Base-by-base conservation (phyloP, 2,797 vertebrate genomes). In the Sandelia bainsii region DNA sequence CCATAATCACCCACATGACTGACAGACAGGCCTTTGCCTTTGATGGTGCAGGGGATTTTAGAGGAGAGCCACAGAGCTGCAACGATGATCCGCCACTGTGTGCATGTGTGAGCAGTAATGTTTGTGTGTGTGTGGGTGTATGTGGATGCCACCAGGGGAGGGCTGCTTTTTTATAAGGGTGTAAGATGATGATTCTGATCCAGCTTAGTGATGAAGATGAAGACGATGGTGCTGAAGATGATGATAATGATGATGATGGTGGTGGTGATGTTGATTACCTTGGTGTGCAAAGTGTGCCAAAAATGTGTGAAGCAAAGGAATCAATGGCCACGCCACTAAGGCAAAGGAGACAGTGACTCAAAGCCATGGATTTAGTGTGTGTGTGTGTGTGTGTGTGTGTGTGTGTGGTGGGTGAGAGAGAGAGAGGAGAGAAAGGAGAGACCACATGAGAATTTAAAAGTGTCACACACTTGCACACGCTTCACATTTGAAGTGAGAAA, bases 11-110 rank as follows among this genome's bases (percentile, higher is more conserved):
- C 89, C 79, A 16, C 80, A 84, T 94, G 93, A 94, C 89, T 93
- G 94, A 94, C 90, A 88, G 92, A 92, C 93, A 91, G 87, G 85
- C 81, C 68, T 76, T 85, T 83, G 67, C 87, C 92, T 93, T 94
- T 93, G 91, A 92, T 92, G 90, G 89, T 86, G 83, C 77, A 77
- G 84, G 79, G 92, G 90, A 91, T 91, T 92, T 92, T 86, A 77
- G 76, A 77, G 77, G 75, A 84, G 85, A 79, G 71, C 79, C 84
- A 78, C 59, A 52, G 77, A 81, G 84, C 86, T 73, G 76, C 71
- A 37, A 79, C 62, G 77, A 87, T 86, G 87, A 91, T 90, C 89
- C 84, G 71, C 70, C 72, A 46, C 75, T 34, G 29, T 49, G 68
- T 75, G 51, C 34, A 44, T 48, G 64, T 45, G 60, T 45, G 61